Conservation (phyloP, 2,113 vertebrate genomes). For the Laticauda laticaudata region DNA sequence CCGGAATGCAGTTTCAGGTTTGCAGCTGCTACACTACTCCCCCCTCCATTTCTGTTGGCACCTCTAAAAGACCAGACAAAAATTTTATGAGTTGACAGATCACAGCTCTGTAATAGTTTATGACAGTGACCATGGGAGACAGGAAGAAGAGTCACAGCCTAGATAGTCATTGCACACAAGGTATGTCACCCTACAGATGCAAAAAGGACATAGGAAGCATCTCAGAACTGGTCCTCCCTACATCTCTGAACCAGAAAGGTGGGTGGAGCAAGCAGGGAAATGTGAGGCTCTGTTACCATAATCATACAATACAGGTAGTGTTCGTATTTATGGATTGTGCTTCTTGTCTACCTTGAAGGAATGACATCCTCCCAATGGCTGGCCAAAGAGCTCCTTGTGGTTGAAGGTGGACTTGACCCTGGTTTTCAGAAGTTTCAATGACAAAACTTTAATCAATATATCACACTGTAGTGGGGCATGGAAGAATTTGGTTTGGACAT, state of each 20-base stretch:
- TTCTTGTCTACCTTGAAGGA: not conserved
- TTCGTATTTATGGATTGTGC: not conserved
- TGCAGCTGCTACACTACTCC: no score
- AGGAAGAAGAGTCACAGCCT: not conserved
- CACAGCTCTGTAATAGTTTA: not conserved
- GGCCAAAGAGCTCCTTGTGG: not conserved
- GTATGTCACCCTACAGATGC: not conserved
- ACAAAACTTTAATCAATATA: not conserved
- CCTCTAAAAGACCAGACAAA: no score
- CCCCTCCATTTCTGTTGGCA: no score
- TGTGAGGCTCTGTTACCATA: not conserved
- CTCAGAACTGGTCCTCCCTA: not conserved
- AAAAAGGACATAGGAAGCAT: not conserved
- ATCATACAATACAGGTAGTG: not conserved
- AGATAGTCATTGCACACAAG: not conserved
- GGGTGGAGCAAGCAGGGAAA: no score
- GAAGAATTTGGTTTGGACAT: not conserved
- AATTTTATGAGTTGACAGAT: not conserved
- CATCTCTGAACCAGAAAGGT: not conserved
- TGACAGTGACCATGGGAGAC: not conserved
- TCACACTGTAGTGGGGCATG: not conserved
- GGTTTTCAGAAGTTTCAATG: not conserved
- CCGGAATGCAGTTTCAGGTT: no score
- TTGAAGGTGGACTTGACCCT: not conserved
- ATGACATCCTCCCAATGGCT: not conserved